These are phyloP conservation scores for Endomychus coccineus DNA, from an alignment of 2,888 invertebrate genomes.

Conservation along the genomic window DNA sequence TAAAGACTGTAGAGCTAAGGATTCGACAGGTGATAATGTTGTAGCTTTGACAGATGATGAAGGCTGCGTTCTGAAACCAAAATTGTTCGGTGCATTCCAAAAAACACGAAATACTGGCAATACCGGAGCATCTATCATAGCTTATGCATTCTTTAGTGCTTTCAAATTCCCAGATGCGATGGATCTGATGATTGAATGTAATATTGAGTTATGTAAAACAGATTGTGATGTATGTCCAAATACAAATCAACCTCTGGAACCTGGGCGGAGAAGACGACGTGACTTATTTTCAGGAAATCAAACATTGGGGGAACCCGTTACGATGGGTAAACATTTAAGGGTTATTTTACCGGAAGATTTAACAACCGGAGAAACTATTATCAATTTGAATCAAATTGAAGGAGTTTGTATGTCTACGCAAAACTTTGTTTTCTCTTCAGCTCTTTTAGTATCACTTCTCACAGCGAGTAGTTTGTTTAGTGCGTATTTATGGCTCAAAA, in stretches of 20 bases:
- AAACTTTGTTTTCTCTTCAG: conserved; percentile 56
- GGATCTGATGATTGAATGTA: conserved; percentile 75
- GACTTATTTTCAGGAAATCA: conserved; percentile 47
- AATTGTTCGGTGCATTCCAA: conserved; percentile 75
- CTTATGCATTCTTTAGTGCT: conserved; percentile 72
- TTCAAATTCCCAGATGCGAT: conserved; percentile 81
- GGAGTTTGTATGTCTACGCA: conserved; percentile 58
- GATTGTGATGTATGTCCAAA: conserved; percentile 68
- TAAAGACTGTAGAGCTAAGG: conserved; percentile 68
- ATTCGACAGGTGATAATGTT: conserved; percentile 57
- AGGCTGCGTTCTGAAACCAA: conserved; percentile 72
- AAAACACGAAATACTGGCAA: conserved; percentile 68
- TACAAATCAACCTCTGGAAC: conserved; percentile 53
- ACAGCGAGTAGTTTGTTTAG: conserved; percentile 50
- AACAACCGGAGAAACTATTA: conserved; percentile 37
- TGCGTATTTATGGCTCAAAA: conserved; percentile 48
- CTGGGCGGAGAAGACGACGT: conserved; percentile 42
- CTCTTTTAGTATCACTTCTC: conserved; percentile 54
- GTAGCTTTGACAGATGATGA: conserved; percentile 65
- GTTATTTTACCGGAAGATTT: conserved; percentile 66
- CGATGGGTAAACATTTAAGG: conserved; percentile 57
- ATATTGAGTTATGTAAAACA: conserved; percentile 73
- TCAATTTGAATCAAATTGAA: conserved; percentile 34
- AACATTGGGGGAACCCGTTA: conserved; percentile 53
- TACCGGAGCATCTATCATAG: conserved; percentile 65